These are phyloP conservation scores for Eriocheir sinensis DNA, from an alignment of 1,140 invertebrate genomes.

Conservation along the genomic window DNA sequence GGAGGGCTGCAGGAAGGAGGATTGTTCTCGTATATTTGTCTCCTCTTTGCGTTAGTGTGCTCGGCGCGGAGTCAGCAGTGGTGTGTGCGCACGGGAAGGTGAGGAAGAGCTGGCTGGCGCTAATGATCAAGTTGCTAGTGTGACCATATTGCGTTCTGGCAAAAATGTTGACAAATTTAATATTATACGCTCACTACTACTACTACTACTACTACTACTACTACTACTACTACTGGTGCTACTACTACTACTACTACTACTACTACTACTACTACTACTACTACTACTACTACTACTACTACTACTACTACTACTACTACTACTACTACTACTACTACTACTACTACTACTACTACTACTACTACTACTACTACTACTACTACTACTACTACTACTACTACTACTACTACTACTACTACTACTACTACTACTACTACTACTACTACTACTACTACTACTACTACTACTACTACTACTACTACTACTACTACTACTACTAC, in stretches of 20 bases:
- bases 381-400: constrained; percentile 32
- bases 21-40: no score
- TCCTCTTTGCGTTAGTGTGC: no score
- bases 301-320: constrained; percentile 28
- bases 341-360: constrained; percentile 23
- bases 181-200: not conserved
- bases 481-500: constrained; percentile 31
- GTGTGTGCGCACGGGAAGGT: no score
- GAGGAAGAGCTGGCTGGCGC: no score
- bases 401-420: constrained; percentile 10
- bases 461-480: constrained; percentile 30
- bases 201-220: constrained; percentile 10
- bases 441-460: constrained; percentile 37
- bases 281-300: constrained; percentile 29
- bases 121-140: no score
- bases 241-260: constrained; percentile 23
- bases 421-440: constrained; percentile 26
- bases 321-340: constrained; percentile 43
- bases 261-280: constrained; percentile 32
- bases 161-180: no score
- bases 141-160: no score
- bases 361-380: constrained; percentile 10
- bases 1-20: no score
- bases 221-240: constrained; percentile 18
- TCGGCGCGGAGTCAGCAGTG: no score